Evolutionary conservation across 2,888 invertebrate genomes (phyloP).

Genomic region (Abscondita cerata): DNA sequence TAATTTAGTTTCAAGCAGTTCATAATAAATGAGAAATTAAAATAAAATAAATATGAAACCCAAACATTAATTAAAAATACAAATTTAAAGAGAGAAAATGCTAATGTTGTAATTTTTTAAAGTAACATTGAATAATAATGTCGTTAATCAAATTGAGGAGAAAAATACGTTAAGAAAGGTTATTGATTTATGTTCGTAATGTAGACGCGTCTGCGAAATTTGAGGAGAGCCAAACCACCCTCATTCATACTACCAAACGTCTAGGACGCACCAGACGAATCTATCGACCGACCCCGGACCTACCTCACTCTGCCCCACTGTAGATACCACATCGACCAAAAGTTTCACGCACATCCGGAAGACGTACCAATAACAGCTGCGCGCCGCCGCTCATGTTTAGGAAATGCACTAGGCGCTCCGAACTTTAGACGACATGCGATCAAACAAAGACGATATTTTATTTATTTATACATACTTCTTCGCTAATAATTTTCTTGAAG

Average conservation of each 20-base stretch:
- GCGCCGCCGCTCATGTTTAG: constrained; percentile 34
- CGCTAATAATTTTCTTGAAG: no score
- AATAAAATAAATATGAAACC: no score
- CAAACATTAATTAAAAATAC: no score
- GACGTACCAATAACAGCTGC: constrained; percentile 32
- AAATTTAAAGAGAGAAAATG: no score
- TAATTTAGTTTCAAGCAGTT: no score
- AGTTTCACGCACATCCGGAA: constrained; percentile 41
- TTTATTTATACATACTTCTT: no score
- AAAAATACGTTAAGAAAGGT: not conserved
- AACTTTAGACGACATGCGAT: no score
- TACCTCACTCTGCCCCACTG: constrained; percentile 51
- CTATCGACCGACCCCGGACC: constrained; percentile 52
- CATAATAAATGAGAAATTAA: no score
- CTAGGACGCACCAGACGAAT: constrained; percentile 48
- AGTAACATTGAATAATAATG: no score
- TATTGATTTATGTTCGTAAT: constrained; percentile 20
- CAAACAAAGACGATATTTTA: no score
- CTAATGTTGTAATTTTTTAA: no score
- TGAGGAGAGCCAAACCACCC: constrained; percentile 22
- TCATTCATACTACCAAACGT: constrained; percentile 30
- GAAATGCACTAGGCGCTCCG: constrained; percentile 26
- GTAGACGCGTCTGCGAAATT: constrained; percentile 34
- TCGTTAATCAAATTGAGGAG: no score
- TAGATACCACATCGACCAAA: constrained; percentile 43